These are phyloP conservation scores for Synergus japonicus DNA, from an alignment of 2,888 invertebrate species.

Conservation along the genomic window DNA sequence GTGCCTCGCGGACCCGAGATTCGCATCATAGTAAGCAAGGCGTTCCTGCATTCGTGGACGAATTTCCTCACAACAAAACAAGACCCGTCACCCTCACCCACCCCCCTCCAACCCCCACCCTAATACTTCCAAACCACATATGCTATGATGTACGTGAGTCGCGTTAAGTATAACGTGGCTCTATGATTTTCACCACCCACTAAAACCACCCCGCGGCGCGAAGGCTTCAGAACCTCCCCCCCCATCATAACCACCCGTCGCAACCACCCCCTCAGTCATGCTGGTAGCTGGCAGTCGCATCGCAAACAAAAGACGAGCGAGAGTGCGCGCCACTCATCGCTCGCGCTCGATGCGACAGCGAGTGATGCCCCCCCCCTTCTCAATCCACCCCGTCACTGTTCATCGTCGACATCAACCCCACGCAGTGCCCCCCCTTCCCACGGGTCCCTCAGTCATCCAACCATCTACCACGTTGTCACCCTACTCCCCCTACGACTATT, in stretches of 20 bases:
- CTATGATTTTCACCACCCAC: slow-evolving; percentile 63
- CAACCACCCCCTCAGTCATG: slow-evolving; percentile 40
- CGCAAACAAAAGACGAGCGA: slow-evolving; percentile 76
- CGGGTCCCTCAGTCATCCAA: slow-evolving; percentile 53
- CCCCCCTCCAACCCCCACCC: not conserved
- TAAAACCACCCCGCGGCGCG: slow-evolving; percentile 37
- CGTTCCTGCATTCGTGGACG: not conserved
- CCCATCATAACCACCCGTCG: slow-evolving; percentile 39
- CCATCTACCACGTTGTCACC: slow-evolving; percentile 31
- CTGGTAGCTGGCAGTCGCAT: slow-evolving; percentile 68
- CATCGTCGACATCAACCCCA: not conserved
- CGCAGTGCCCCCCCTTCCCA: slow-evolving; percentile 45
- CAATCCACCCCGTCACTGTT: slow-evolving; percentile 37
- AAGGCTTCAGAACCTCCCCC: slow-evolving; percentile 37
- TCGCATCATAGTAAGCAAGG: not conserved
- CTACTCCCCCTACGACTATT: slow-evolving; percentile 48
- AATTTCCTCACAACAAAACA: not conserved
- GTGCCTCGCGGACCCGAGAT: not conserved
- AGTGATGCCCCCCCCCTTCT: slow-evolving; percentile 66
- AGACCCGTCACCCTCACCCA: not conserved
- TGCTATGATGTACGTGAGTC: slow-evolving; percentile 58
- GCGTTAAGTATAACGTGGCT: slow-evolving; percentile 71
- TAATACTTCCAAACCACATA: not conserved
- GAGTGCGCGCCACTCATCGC: slow-evolving; percentile 72
- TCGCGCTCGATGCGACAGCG: slow-evolving; percentile 76